Evolutionary conservation across 2,888 invertebrate genomes (phyloP), one percentile per base, ranked within the genome.

Genomic region (Trissoscelio sp.): DNA sequence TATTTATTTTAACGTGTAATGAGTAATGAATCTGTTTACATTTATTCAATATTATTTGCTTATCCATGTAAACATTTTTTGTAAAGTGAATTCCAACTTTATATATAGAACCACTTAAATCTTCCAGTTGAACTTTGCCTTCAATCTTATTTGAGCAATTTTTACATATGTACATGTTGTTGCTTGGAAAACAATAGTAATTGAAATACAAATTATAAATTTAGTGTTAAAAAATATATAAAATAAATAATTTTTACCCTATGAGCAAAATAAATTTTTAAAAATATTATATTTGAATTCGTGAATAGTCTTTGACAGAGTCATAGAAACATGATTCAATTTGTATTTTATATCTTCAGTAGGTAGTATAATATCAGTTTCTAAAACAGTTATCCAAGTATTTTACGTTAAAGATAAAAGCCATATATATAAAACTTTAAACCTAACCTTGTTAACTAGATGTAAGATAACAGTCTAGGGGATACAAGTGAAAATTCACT

Each of bases 401-500:
- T 14, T 12, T 16, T 4, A 22, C 39, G 37, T 42, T 18, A 24
- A n/a, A 42, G 24, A 42, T 24, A 60, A 39, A 42, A 1, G 31
- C n/a, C 20, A 22, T 9, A 57, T 7, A 18, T 44, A 44, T 31
- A 18, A 46, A 42, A 42, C 9, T 24, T 42, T 4, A 37, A 24
- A n/a, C 46, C 12, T n/a, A 62, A 28, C 28, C 31, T 46, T 34
- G 31, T 31, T 18, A n/a, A 42, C 24, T 18, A 42, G 42, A 48
- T 64, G 20, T 46, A 31, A 46, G 48, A 28, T 31, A 42, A 18
- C 28, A 55, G 67, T 42, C 31, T 37, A 42, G 12, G 39, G 42
- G 55, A 18, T 55, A 67, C 24, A 57, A 55, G 57, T 44, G 69
- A 55, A 69, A 69, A 69, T 69, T 66, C 37, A 53, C 66, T 67